Conservation (phyloP, 2,113 vertebrate genomes). For the Agapornis roseicollis region DNA sequence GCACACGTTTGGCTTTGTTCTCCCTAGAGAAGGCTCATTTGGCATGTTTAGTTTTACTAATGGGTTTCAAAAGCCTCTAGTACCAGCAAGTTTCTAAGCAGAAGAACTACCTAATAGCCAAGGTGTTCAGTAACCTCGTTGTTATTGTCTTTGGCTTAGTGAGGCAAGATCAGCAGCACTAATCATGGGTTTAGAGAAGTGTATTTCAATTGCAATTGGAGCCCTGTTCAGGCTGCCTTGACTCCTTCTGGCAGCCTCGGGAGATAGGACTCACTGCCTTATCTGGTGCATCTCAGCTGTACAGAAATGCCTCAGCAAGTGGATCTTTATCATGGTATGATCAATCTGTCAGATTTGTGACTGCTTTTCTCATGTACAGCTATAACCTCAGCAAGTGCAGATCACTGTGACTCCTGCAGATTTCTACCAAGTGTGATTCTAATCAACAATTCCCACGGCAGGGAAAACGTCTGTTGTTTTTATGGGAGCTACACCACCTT, state of each 20-base stretch:
- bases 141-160: constrained; percentile 38
- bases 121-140: background rate
- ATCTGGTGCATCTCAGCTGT: background rate
- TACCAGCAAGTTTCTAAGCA: constrained; percentile 18
- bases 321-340: background rate
- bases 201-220: background rate
- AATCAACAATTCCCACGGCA: background rate
- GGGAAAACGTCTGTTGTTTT: background rate
- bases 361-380: background rate
- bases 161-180: constrained; percentile 27
- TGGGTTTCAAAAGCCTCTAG: constrained; percentile 46
- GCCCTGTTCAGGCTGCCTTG: background rate
- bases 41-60: constrained; percentile 38
- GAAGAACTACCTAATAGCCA: background rate
- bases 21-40: constrained; percentile 50
- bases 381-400: background rate
- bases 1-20: constrained; percentile 37
- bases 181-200: background rate
- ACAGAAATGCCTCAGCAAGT: background rate
- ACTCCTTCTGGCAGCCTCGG: background rate
- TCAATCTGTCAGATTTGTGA: background rate
- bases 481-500: background rate
- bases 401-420: background rate
- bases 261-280: background rate
- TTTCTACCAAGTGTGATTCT: background rate